Evolutionary conservation across 1,140 invertebrate species (phyloP).

Genomic region (Alviniconcha marisindica): DNA sequence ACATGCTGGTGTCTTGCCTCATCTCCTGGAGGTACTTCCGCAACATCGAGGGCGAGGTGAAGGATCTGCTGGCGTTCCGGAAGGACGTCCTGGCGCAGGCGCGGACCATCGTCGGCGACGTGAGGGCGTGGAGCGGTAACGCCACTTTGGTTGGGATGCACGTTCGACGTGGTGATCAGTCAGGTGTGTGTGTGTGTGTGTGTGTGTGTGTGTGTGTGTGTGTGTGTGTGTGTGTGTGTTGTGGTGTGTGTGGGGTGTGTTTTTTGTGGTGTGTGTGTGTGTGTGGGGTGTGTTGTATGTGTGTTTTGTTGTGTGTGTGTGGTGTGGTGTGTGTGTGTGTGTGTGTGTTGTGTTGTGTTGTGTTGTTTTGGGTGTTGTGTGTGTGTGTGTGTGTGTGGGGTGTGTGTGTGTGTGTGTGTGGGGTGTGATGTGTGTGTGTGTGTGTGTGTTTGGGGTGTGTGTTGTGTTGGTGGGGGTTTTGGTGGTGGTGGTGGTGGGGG

Average conservation of each 20-base stretch:
- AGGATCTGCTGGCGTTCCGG: not conserved
- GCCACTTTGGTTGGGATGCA: constrained; percentile 25
- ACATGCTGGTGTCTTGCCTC: not conserved
- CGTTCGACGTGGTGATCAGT: constrained; percentile 11
- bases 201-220: not conserved
- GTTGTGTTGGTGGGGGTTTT: no score
- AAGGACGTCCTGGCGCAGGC: not conserved
- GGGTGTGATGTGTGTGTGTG: not conserved
- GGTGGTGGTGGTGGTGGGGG: no score
- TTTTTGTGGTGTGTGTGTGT: not conserved
- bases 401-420: no score
- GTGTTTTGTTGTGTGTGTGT: not conserved
- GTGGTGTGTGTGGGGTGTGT: not conserved
- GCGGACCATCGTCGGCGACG: not conserved
- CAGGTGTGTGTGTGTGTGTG: not conserved
- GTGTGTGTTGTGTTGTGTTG: no score
- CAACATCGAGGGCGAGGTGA: not conserved
- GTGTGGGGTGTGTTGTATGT: not conserved
- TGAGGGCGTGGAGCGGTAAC: not conserved
- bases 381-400: constrained; percentile 1
- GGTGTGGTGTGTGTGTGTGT: no score
- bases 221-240: not conserved
- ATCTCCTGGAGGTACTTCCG: constrained; percentile 27
- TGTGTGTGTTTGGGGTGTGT: no score
- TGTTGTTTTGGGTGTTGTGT: no score